These are phyloP conservation scores for Tetramorium alpestre DNA, from an alignment of 1,140 invertebrate genomes.

Conservation along the genomic window DNA sequence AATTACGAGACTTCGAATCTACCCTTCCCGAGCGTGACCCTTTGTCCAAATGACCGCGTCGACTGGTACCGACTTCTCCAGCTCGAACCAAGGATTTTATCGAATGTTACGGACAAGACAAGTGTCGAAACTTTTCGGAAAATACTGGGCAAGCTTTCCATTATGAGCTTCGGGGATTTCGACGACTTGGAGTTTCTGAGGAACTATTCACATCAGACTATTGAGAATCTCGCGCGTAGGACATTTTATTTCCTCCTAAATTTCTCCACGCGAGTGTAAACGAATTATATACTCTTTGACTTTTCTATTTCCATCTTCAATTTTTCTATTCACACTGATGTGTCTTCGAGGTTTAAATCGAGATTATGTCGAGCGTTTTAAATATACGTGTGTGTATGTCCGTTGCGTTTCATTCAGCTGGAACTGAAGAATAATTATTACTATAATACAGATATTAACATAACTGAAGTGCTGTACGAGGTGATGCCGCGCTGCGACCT, in stretches of 20 bases:
- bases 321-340: too few relatives aligned
- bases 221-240: conserved; percentile 39
- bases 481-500: conserved; percentile 44
- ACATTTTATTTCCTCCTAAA: not conserved
- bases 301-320: not conserved
- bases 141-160: conserved; percentile 39
- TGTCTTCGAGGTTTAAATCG: not conserved
- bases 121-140: conserved; percentile 54
- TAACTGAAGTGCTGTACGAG: conserved; percentile 37
- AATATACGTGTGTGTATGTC: not conserved
- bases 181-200: conserved; percentile 42
- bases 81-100: conserved; percentile 44
- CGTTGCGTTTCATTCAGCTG: not conserved
- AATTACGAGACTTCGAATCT: conserved; percentile 38
- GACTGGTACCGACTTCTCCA: conserved; percentile 27
- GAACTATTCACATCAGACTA: not conserved
- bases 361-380: not conserved
- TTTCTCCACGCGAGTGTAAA: not conserved
- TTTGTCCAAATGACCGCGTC: conserved; percentile 55
- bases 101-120: conserved; percentile 23
- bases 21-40: conserved; percentile 44
- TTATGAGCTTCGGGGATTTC: conserved; percentile 62
- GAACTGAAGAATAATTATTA: not conserved
- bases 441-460: conserved; percentile 19
- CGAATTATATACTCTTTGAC: not conserved